Evolutionary conservation across 2,113 vertebrate species (phyloP).

Genomic region (Micronycteris hirsuta): DNA sequence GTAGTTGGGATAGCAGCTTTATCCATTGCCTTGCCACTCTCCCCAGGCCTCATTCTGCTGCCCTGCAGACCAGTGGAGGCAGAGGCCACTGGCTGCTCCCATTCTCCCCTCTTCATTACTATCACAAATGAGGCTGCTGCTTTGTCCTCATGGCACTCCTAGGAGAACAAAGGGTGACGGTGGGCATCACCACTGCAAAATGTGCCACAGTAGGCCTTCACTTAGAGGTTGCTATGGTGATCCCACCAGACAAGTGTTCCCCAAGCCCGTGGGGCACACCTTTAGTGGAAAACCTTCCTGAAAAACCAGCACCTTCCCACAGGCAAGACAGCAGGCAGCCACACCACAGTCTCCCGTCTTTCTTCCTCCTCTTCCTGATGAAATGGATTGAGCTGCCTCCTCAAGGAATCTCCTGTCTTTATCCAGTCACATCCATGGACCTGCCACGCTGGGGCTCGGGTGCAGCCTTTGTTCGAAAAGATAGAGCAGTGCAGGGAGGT

Average conservation of each 20-base stretch:
- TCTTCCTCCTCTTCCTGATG: background rate
- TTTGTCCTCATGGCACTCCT: fast-evolving
- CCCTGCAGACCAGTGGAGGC: fast-evolving
- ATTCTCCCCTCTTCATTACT: background rate
- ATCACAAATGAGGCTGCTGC: background rate
- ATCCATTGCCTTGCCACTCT: background rate
- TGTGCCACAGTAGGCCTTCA: background rate
- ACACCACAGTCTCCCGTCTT: background rate
- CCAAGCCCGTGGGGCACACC: fast-evolving
- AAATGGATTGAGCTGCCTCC: fast-evolving
- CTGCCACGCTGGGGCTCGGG: fast-evolving
- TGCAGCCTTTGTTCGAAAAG: background rate
- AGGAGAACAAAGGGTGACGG: fast-evolving
- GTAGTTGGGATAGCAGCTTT: background rate
- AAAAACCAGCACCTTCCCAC: background rate
- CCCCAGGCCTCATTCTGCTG: background rate
- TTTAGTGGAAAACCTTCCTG: background rate
- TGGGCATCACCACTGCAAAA: fast-evolving
- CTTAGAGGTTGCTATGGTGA: fast-evolving
- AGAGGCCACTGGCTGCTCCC: fast-evolving
- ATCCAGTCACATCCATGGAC: background rate
- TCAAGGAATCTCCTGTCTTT: fast-evolving
- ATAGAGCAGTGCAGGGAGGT: background rate
- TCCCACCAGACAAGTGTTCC: fast-evolving
- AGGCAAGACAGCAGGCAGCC: background rate